A percentile compares a stretch with the other conserved stretches of the same genome.
These are phyloP conservation scores for Pimpla rufipes DNA, from an alignment of 2,888 invertebrate species.

Conservation along the genomic window DNA sequence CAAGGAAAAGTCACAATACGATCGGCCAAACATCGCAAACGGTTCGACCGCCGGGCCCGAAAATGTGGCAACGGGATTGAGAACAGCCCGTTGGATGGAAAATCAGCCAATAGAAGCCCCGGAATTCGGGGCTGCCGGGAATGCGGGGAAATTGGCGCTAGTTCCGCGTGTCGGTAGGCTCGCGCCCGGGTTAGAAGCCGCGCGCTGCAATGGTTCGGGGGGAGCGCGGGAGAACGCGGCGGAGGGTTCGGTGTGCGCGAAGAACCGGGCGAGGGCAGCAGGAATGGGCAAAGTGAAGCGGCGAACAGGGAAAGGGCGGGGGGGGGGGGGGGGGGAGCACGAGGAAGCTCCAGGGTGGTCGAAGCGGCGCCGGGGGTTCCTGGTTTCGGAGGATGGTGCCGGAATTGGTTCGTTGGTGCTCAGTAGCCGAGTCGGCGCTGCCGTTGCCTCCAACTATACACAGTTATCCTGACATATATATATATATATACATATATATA, in stretches of 20 bases:
- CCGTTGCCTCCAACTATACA: constrained; percentile 26
- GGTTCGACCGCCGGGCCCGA: no score
- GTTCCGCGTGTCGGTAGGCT: constrained; percentile 34
- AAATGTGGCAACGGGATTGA: not conserved
- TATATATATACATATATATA: constrained; percentile 41
- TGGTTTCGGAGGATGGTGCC: constrained; percentile 34
- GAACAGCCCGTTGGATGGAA: constrained; percentile 24
- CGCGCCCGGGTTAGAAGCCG: constrained; percentile 11
- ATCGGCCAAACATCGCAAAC: no score
- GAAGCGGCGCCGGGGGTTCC: constrained; percentile 34
- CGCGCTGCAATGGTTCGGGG: constrained; percentile 10
- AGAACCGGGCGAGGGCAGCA: constrained; percentile 35
- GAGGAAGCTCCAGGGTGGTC: constrained; percentile 42
- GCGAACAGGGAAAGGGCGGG: constrained; percentile 32
- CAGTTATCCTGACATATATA: constrained; percentile 32
- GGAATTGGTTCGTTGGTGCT: constrained; percentile 71
- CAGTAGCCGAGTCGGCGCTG: constrained; percentile 63
- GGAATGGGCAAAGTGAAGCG: constrained; percentile 36
- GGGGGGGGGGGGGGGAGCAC: not conserved
- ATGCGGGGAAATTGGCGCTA: constrained; percentile 62
- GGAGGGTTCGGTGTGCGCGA: constrained; percentile 15
- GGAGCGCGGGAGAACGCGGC: not conserved
- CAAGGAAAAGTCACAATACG: no score
- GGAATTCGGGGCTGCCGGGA: constrained; percentile 54
- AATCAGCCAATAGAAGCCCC: constrained; percentile 25